Evolutionary conservation across 2,888 invertebrate species (phyloP).

Genomic region (Resseliella maxima): DNA sequence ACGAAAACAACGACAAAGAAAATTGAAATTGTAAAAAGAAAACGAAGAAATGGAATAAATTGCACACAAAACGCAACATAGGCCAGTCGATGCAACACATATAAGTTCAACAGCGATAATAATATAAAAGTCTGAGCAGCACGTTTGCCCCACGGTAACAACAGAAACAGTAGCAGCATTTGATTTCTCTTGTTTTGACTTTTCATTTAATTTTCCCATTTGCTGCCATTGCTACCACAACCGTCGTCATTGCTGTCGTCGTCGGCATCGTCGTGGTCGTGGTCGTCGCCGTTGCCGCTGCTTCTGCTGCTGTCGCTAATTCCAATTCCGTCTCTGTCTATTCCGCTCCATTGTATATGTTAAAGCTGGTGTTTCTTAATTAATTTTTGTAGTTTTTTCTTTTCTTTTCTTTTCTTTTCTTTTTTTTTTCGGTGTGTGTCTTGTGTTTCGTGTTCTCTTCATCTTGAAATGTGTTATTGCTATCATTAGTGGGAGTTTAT

Average conservation of each 20-base stretch:
- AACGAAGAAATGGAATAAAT: neutral
- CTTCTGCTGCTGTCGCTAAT: neutral
- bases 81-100: neutral
- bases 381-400: neutral
- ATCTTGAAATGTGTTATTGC: neutral
- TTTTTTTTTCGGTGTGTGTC: no score
- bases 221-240: neutral
- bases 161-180: neutral
- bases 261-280: neutral
- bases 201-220: neutral
- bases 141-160: neutral
- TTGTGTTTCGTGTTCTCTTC: no score
- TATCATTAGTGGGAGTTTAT: neutral
- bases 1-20: no score
- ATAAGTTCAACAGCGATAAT: neutral
- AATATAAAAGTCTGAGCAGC: neutral
- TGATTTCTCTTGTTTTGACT: slow-evolving; percentile 9
- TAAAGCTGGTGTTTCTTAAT: slow-evolving; percentile 7
- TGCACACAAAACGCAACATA: neutral
- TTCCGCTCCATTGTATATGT: slow-evolving; percentile 17
- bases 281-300: no score
- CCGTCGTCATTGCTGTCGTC: no score
- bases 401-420: neutral
- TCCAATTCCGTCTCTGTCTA: slow-evolving; percentile 25
- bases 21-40: no score